Base-by-base conservation (phyloP, 2,113 vertebrate species). In the Gallinago media region DNA sequence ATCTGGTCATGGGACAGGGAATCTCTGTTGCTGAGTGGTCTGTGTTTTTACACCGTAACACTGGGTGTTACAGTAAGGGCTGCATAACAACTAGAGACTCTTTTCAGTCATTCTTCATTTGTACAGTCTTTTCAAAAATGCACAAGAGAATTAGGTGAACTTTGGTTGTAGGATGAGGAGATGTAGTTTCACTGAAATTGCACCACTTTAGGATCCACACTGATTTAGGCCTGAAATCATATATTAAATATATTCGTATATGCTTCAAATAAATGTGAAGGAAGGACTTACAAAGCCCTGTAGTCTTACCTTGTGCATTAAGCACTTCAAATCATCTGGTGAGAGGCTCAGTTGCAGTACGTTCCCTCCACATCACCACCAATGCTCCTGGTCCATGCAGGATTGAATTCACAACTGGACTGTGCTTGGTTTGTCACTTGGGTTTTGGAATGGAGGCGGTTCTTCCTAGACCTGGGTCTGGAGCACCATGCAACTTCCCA, bases 211-310 rank as follows among this genome's bases (percentile, higher is more conserved):
- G 74, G 92, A 68, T 56, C 52, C 29, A 40, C 73, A 68, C 4
- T 46, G 73, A 72, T 79, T 73, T 38, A 59, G 29, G 38, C 16
- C 56, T 89, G 54, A 52, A 44, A 36, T 81, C 36, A 36, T 2
- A 3, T 26, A n/a, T 16, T 61, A 38, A 13, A 71, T 55, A 63
- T 87, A 71, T 3, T 49, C 80, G n/a, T 0, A 0, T 44, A 4
- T 74, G 40, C 50, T 71, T 31, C 70, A 55, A 55, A 29, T 42
- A 23, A 50, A 34, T 50, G 59, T 58, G 36, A 26, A 77, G 16
- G 17, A 32, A 67, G 29, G 47, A 58, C 16, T 36, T 47, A 36
- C 44, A 76, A 83, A 54, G 38, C 22, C 22, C 26, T 47, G 38
- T 23, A 31, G 38, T 59, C 56, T 89, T 49, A 17, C 7, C 22